Base-by-base conservation (phyloP, 2,797 vertebrate species). In the Smutsia gigantea region DNA sequence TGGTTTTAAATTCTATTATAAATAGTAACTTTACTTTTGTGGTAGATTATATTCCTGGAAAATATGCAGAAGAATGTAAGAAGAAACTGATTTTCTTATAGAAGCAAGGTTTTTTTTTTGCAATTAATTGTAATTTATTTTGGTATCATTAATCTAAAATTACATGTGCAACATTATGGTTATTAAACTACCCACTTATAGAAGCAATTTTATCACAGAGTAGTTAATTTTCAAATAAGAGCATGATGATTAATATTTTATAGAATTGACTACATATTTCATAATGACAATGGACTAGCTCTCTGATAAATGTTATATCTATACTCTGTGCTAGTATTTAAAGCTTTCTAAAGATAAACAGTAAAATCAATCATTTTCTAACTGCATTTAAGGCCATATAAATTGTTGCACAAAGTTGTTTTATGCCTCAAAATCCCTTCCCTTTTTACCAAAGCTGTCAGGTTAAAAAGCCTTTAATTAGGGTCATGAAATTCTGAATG, bases 191-290 rank as follows among this genome's bases (percentile, higher is more conserved):
- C 37, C 37, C 37, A 39, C 34, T 63, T 25, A 90, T 34, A 89
- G 4, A 39, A 71, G 6, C 7, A 82, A 53, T 75, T 74, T 81
- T 82, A 69, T 63, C 39, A 74, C 37, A 66, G 15, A 8, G 7
- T 10, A 37, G 21, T 93, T 75, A 72, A 72, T 84, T 91, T 90
- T 71, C 51, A 89, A 88, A 46, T 64, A 82, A 75, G n/a, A 90
- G 53, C 11, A 4, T 63, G 9, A 55, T 53, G 14, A 9, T 68
- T 84, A 92, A 55, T 55, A 57, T 61, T 94, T 93, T 39, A 82
- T 49, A 66, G 61, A 86, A 87, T 83, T 66, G 4, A 64, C 13
- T 21, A 86, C 31, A 84, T 15, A 34, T 17, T 90, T 29, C 53
- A 31, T 57, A 88, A 69, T 4, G 5, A 46, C 49, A 61, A 88